Evolutionary conservation across 2,888 invertebrate genomes (phyloP).

Genomic region (Osmoderma eremita): DNA sequence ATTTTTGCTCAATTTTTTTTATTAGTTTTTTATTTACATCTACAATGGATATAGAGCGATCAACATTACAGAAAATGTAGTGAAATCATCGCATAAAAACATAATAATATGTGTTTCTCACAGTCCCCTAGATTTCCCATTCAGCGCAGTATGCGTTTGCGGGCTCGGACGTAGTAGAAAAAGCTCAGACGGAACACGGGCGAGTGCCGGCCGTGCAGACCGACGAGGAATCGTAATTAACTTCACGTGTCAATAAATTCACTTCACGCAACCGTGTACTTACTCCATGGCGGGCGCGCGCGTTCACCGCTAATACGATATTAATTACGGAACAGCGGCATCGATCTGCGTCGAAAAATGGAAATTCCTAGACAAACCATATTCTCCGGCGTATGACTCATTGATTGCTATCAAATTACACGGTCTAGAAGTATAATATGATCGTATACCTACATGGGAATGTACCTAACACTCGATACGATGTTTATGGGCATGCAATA

Average conservation of each 20-base stretch:
- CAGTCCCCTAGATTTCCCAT: constrained; percentile 7
- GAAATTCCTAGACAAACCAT: constrained; percentile 29
- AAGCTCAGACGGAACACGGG: not conserved
- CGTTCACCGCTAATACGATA: constrained; percentile 32
- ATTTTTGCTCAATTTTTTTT: no score
- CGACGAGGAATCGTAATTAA: constrained; percentile 30
- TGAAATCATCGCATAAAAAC: no score
- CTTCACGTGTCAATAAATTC: constrained; percentile 37
- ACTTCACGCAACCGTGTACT: constrained; percentile 34
- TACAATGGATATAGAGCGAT: no score
- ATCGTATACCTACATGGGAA: not conserved
- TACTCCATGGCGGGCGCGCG: constrained; percentile 6
- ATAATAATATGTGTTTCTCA: not conserved
- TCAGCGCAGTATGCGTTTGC: not conserved
- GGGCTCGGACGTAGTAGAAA: not conserved
- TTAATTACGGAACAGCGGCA: constrained; percentile 31
- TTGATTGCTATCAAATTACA: constrained; percentile 27
- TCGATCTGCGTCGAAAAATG: constrained; percentile 28
- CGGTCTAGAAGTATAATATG: constrained; percentile 20
- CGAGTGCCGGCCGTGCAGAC: not conserved
- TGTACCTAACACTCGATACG: constrained; percentile 10
- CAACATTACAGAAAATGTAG: no score
- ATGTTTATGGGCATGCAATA: constrained; percentile 5
- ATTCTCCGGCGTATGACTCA: constrained; percentile 27
- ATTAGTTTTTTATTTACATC: no score